A percentile compares a stretch with the other conserved stretches of the same genome.
Evolutionary conservation across 2,888 invertebrate genomes (phyloP).

Genomic region (Opisthograptis luteolata): DNA sequence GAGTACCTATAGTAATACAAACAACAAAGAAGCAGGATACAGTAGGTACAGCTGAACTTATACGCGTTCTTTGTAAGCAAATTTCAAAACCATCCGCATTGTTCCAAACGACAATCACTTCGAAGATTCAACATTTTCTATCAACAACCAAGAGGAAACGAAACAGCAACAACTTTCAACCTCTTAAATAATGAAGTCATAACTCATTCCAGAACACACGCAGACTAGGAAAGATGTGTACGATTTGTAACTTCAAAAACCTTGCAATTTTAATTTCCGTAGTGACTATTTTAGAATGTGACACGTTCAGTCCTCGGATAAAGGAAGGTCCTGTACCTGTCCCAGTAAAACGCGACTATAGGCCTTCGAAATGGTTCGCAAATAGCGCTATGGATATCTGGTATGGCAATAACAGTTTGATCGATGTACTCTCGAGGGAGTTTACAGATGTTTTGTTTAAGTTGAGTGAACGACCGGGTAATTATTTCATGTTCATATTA

Average conservation of each 20-base stretch:
- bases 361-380: slow-evolving; percentile 61
- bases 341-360: slow-evolving; percentile 52
- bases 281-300: slow-evolving; percentile 35
- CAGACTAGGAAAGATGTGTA: slow-evolving; percentile 6
- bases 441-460: slow-evolving; percentile 54
- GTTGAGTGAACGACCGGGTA: slow-evolving; percentile 57
- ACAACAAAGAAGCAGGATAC: too few relatives aligned
- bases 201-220: not conserved
- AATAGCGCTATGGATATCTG: slow-evolving; percentile 68
- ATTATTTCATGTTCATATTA: not conserved
- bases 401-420: slow-evolving; percentile 64
- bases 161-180: not conserved
- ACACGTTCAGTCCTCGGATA: slow-evolving; percentile 38
- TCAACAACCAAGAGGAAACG: not conserved
- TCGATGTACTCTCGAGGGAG: slow-evolving; percentile 61
- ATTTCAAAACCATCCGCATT: slow-evolving; percentile 5
- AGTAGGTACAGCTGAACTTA: too few relatives aligned
- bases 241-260: not conserved
- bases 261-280: not conserved
- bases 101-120: not conserved
- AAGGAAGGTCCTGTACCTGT: slow-evolving; percentile 25
- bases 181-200: not conserved
- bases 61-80: too few relatives aligned
- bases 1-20: too few relatives aligned
- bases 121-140: slow-evolving; percentile 10